phyloP scores from a whole-genome alignment of 2,113 vertebrate genomes.

The Myxocyprinus asiaticus region DNA sequence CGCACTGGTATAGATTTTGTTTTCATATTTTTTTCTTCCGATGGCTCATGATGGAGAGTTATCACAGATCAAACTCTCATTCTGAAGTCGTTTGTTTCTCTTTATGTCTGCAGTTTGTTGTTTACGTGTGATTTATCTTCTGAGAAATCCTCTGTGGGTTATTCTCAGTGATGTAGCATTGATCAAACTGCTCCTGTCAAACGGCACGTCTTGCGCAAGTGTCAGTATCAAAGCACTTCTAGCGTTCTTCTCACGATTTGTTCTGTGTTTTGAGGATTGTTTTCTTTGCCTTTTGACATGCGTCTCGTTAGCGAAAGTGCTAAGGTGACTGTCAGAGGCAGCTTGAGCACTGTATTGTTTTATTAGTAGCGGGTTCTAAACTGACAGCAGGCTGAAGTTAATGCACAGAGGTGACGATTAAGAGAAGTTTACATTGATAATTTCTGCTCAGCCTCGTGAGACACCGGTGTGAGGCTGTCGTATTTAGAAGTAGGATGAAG shows the following conservation, averaged over 20 bases:
- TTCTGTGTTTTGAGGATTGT: not conserved
- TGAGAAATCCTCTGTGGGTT: conserved; percentile 16
- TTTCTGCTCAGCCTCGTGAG: conserved; percentile 48
- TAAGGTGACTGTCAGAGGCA: not conserved
- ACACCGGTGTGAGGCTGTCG: conserved; percentile 55
- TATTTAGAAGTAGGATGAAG: conserved; percentile 74
- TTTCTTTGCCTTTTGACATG: conserved; percentile 4
- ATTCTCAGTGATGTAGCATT: not conserved
- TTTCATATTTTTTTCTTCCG: not conserved
- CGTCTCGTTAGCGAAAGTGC: not conserved
- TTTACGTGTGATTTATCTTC: conserved; percentile 21
- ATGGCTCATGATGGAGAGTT: not conserved
- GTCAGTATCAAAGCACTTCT: conserved; percentile 16
- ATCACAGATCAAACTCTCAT: conserved; percentile 31
- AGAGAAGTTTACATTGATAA: conserved; percentile 58
- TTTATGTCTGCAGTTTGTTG: not conserved
- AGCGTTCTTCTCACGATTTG: not conserved
- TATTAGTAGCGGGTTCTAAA: conserved; percentile 56
- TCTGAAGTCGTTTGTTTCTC: conserved; percentile 28
- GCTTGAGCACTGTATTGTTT: conserved; percentile 48
- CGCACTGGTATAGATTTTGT: not conserved
- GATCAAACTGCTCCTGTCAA: conserved; percentile 24
- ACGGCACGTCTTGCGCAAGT: not conserved
- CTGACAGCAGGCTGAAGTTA: conserved; percentile 47
- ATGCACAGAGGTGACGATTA: conserved; percentile 71